A percentile compares a stretch with the other conserved stretches of the same genome.
These are phyloP conservation scores for Diabrotica undecimpunctata DNA, from an alignment of 1,140 invertebrate genomes.

Conservation along the genomic window DNA sequence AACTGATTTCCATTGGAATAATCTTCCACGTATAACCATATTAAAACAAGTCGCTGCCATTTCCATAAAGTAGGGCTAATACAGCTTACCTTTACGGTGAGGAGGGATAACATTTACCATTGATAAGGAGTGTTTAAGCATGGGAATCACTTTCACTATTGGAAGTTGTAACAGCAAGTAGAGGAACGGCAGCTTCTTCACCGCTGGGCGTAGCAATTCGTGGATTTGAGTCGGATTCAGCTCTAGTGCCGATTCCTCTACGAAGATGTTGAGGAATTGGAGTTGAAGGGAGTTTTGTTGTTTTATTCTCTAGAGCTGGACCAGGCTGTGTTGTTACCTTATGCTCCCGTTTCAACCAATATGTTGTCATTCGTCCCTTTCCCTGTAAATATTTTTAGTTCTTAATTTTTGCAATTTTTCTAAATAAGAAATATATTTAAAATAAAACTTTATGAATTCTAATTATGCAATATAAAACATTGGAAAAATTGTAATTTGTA, in stretches of 20 bases:
- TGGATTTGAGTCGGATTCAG: no score
- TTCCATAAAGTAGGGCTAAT: neutral
- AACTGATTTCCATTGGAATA: no score
- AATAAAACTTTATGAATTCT: no score
- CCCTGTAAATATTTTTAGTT: constrained; percentile 56
- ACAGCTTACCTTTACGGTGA: neutral
- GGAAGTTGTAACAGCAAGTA: constrained; percentile 1
- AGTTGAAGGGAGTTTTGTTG: neutral
- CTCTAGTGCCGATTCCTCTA: neutral
- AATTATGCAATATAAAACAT: no score
- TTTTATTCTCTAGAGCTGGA: constrained; percentile 2
- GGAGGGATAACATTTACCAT: neutral
- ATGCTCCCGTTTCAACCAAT: constrained; percentile 77
- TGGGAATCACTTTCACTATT: neutral
- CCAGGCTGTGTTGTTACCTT: constrained; percentile 26
- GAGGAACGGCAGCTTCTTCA: constrained; percentile 8
- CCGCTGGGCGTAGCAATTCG: neutral
- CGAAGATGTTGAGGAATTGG: neutral
- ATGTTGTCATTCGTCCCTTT: constrained; percentile 85
- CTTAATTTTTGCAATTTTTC: no score
- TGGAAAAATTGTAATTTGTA: no score
- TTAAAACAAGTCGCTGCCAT: no score
- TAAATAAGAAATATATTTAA: no score
- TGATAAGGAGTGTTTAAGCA: neutral
- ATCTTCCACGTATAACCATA: no score